Base-by-base conservation (phyloP, 2,797 vertebrate species). In the Capromys pilorides region DNA sequence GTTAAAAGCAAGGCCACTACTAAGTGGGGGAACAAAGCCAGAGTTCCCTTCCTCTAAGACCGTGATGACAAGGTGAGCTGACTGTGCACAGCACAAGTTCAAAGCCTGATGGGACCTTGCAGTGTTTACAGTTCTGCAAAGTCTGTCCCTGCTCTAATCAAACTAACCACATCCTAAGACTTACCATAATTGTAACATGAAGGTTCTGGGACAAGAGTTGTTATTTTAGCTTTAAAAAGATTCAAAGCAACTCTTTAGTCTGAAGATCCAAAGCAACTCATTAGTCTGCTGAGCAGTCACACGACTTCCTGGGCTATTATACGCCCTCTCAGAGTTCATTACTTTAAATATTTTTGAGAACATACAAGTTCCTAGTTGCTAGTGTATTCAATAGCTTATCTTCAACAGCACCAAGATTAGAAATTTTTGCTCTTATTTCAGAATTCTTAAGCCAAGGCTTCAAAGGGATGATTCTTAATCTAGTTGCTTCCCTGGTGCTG, bases 401-500 rank as follows among this genome's bases (percentile, higher is more conserved):
- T 94, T 92, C 64, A 84, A 84, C 84, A 91, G 39, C 13, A 94
- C 16, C 31, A 16, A 73, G 69, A 80, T 89, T 89, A 91, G 51
- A 88, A 92, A 90, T 92, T 94, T 39, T 69, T 91, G 67, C 24
- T 88, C 80, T 86, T 88, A 78, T 90, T 94, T 93, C 67, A 90
- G 66, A 96, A 81, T 94, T 93, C 31, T 86, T 93, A 95, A 95
- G 79, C 51, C 45, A 18, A 69, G 41, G 36, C 71, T 89, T 84
- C 83, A 79, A 71, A 95, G 39, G 80, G 59, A 59, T 33, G 86
- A 91, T 66, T 66, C 28, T 24, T 57, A 59, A 41, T 3, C 81
- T 10, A 89, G 61, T 80, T 22, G 0, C 62, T 45, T 67, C 83
- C 92, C 82, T 77, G 69, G 54, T 85, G 75, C 26, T 82, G 71